These are phyloP conservation scores for Boloria selene DNA, from an alignment of 2,888 invertebrate species.

Conservation along the genomic window DNA sequence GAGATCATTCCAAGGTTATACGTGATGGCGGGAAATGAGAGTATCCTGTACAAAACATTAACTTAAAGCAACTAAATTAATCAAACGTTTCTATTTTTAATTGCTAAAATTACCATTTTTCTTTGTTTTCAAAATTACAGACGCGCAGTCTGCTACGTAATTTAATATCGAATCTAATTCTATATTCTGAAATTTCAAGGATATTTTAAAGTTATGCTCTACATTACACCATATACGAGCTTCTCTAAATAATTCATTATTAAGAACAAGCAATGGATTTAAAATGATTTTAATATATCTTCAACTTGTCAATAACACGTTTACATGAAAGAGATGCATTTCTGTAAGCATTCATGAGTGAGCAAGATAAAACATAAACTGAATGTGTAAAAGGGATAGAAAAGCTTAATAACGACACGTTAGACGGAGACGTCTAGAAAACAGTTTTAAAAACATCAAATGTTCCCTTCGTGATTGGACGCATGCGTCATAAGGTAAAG, in stretches of 20 bases:
- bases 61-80: conserved; percentile 27
- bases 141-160: conserved; percentile 58
- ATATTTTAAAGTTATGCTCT: conserved; percentile 38
- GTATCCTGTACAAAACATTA: conserved; percentile 40
- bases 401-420: conserved; percentile 29
- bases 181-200: conserved; percentile 5
- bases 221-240: conserved; percentile 27
- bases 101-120: conserved; percentile 44
- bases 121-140: conserved; percentile 48
- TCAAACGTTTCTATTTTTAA: conserved; percentile 30
- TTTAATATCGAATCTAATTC: conserved; percentile 46
- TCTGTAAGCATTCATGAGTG: conserved; percentile 28
- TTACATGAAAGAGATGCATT: conserved; percentile 47
- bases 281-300: conserved; percentile 41
- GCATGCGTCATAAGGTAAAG: conserved; percentile 72
- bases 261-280: conserved; percentile 49
- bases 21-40: conserved; percentile 65
- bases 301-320: conserved; percentile 62
- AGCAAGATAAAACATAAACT: conserved; percentile 53
- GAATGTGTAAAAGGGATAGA: conserved; percentile 56
- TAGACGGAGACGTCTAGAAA: conserved; percentile 59
- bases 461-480: conserved; percentile 66
- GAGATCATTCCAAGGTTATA: conserved; percentile 66
- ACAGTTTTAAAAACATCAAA: conserved; percentile 58
- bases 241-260: conserved; percentile 27